A percentile compares a stretch with the other conserved stretches of the same genome.
phyloP scores from a whole-genome alignment of 2,797 vertebrate genomes.

The Sorex maritimensis region DNA sequence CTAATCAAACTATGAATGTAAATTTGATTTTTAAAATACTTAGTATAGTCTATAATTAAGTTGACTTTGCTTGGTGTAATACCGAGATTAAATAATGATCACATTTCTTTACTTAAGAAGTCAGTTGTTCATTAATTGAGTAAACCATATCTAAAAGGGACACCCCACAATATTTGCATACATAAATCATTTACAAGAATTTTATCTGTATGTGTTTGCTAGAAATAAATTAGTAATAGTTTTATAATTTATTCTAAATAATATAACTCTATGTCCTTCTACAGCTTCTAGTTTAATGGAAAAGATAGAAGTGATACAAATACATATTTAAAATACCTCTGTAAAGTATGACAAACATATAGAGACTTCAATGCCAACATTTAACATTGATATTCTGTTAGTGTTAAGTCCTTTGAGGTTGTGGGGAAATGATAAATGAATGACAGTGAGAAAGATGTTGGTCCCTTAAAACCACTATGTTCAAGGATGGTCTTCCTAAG shows the following conservation, averaged over 20 bases:
- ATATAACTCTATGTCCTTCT: not conserved
- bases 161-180: not conserved
- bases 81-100: not conserved
- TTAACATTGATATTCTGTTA: not conserved
- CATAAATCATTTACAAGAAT: not conserved
- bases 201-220: not conserved
- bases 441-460: not conserved
- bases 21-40: conserved; percentile 18
- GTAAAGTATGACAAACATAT: not conserved
- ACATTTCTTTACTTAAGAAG: conserved; percentile 1
- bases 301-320: not conserved
- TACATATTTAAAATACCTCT: not conserved
- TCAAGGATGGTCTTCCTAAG: not conserved
- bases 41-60: not conserved
- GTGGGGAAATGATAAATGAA: not conserved
- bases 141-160: not conserved
- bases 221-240: not conserved
- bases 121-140: not conserved
- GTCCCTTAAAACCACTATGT: not conserved
- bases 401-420: not conserved
- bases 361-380: not conserved
- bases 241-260: conserved; percentile 14
- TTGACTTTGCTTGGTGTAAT: not conserved
- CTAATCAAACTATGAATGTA: not conserved
- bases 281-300: conserved; percentile 26